A percentile compares a stretch with the other conserved stretches of the same genome.
Evolutionary conservation across 2,888 invertebrate genomes (phyloP).

Genomic region (Tethea ocularis): DNA sequence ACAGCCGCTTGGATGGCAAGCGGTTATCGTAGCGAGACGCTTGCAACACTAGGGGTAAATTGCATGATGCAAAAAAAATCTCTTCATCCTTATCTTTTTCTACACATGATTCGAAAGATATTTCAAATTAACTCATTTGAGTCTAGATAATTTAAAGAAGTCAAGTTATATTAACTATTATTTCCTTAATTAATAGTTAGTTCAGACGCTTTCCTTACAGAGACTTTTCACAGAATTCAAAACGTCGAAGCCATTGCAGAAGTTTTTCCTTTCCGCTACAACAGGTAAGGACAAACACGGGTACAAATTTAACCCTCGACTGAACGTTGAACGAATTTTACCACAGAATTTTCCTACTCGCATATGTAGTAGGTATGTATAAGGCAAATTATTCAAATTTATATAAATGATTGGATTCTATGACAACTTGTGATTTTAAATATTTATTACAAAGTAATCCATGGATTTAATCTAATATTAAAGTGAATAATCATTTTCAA

Average conservation of each 20-base stretch:
- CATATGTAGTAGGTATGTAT: not conserved
- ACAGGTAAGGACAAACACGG: not conserved
- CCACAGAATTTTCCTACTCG: not conserved
- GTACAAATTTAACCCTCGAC: constrained; percentile 1
- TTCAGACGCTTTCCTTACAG: not conserved
- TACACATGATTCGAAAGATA: too few relatives aligned
- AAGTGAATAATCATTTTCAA: not conserved
- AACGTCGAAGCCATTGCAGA: not conserved
- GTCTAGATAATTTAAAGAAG: too few relatives aligned
- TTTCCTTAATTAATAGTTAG: not conserved
- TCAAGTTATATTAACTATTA: too few relatives aligned
- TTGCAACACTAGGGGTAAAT: too few relatives aligned
- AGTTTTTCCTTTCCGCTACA: not conserved
- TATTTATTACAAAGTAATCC: not conserved
- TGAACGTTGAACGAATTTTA: not conserved
- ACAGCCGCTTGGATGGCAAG: too few relatives aligned
- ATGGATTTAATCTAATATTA: not conserved
- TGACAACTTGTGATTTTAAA: not conserved
- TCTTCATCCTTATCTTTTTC: too few relatives aligned
- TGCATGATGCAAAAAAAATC: too few relatives aligned
- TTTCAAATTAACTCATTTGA: too few relatives aligned
- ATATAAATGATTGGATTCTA: not conserved
- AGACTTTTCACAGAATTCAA: not conserved
- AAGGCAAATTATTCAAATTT: not conserved
- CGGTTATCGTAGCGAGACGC: too few relatives aligned